Conservation (phyloP, 2,797 vertebrate genomes). For the Gymnothorax javanicus region DNA sequence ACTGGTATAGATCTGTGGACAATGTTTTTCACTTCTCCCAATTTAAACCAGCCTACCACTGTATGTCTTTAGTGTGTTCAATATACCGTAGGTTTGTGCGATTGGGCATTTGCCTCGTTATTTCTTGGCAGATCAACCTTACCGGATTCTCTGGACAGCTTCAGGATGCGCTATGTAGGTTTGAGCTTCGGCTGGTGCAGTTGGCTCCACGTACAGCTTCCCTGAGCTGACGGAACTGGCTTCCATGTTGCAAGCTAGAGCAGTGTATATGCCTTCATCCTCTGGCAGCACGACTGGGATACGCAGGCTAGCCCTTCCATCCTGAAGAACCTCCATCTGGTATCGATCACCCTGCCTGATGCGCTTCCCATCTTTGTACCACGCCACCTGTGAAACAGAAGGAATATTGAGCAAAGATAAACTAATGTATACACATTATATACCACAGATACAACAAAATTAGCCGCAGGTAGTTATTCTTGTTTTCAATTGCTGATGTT, state of each 20-base stretch:
- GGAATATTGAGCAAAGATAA: background rate
- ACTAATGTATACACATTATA: background rate
- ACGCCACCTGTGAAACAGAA: constrained; percentile 77
- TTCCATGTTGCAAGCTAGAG: constrained; percentile 87
- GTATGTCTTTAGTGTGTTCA: too few species aligned
- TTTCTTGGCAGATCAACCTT: constrained; percentile 28
- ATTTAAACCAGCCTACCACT: too few species aligned
- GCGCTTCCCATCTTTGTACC: constrained; percentile 97
- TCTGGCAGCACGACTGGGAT: constrained; percentile 88
- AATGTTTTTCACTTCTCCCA: too few species aligned
- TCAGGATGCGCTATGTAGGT: constrained; percentile 85
- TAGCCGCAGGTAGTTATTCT: background rate
- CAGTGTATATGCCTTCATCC: constrained; percentile 96
- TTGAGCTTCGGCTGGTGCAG: constrained; percentile 76
- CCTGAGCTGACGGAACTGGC: constrained; percentile 93
- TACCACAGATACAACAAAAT: background rate
- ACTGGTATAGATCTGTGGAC: too few species aligned
- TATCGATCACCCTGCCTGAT: constrained; percentile 81
- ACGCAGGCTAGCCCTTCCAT: constrained; percentile 88
- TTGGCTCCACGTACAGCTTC: constrained; percentile 91
- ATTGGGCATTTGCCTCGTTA: too few species aligned
- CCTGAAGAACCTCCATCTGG: constrained; percentile 88
- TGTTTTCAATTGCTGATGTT: background rate
- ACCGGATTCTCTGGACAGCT: constrained; percentile 88
- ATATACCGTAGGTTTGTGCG: too few species aligned